Conservation (phyloP, 1,140 invertebrate genomes). For the Pachypeltis micranthus region DNA sequence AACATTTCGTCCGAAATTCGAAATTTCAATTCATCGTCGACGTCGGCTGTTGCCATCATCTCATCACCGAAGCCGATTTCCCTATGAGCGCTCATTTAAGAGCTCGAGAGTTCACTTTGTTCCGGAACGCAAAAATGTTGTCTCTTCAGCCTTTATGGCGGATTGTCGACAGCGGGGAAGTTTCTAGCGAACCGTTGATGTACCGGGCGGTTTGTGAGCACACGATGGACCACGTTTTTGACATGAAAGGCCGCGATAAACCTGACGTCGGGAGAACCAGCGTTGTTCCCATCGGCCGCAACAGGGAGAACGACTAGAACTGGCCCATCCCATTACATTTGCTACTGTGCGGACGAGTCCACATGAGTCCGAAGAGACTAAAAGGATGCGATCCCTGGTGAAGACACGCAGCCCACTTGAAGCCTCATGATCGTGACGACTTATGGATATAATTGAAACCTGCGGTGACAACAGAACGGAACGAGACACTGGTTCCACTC, state of each 20-base stretch:
- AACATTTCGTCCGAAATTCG: slow-evolving; percentile 50
- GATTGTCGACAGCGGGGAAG: slow-evolving; percentile 32
- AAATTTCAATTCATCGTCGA: slow-evolving; percentile 53
- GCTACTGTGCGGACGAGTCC: too few species aligned
- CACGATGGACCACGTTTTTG: slow-evolving; percentile 34
- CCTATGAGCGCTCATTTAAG: slow-evolving; percentile 53
- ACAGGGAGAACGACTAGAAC: too few species aligned
- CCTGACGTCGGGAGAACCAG: slow-evolving; percentile 39
- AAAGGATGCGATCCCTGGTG: too few species aligned
- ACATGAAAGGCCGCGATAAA: slow-evolving; percentile 13
- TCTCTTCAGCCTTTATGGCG: slow-evolving; percentile 64
- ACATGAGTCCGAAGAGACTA: too few species aligned
- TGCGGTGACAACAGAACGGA: too few species aligned
- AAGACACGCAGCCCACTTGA: too few species aligned
- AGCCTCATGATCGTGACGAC: too few species aligned
- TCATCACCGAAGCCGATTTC: slow-evolving; percentile 61
- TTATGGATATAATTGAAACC: too few species aligned
- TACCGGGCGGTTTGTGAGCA: slow-evolving; percentile 64
- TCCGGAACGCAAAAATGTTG: slow-evolving; percentile 69
- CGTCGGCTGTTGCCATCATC: slow-evolving; percentile 83
- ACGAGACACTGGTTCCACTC: too few species aligned
- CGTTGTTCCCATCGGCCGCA: too few species aligned
- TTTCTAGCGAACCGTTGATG: slow-evolving; percentile 47
- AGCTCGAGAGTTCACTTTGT: slow-evolving; percentile 42
- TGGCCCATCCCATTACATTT: too few species aligned